Conservation (phyloP, 1,140 invertebrate species). For the Pogonognathellus flavescens region DNA sequence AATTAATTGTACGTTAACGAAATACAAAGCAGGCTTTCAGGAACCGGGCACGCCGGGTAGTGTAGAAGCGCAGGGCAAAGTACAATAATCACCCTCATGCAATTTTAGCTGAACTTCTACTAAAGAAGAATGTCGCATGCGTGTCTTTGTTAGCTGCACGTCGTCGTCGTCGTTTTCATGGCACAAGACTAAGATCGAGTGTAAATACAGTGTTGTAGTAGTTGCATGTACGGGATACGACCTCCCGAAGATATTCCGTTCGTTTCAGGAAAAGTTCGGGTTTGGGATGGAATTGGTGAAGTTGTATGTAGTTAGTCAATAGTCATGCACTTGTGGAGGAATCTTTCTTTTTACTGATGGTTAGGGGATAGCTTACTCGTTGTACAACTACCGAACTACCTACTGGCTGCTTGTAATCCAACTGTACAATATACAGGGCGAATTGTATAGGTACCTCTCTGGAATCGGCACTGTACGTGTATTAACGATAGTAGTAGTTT, state of each 20-base stretch:
- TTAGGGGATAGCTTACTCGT: neutral
- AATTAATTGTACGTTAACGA: too few species aligned
- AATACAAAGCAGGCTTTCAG: too few species aligned
- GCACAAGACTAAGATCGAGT: neutral
- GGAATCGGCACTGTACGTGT: neutral
- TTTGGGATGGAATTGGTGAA: conserved; percentile 21
- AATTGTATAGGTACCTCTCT: neutral
- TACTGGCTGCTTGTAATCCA: too few species aligned
- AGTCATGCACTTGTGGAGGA: conserved; percentile 8
- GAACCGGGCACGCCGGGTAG: too few species aligned
- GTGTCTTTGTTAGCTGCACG: conserved; percentile 12
- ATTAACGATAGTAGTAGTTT: neutral
- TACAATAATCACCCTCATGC: too few species aligned
- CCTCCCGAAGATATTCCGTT: conserved; percentile 23
- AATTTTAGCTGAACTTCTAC: neutral
- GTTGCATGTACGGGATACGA: neutral
- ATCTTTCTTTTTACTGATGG: neutral
- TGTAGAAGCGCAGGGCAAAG: too few species aligned
- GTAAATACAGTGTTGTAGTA: conserved; percentile 10
- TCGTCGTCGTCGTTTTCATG: neutral
- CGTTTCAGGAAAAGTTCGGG: conserved; percentile 32
- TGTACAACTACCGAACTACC: too few species aligned
- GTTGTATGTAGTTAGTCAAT: neutral
- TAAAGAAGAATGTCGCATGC: conserved; percentile 43
- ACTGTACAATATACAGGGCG: too few species aligned